Base-by-base conservation (phyloP, 2,797 vertebrate species). In the Tapirus indicus region DNA sequence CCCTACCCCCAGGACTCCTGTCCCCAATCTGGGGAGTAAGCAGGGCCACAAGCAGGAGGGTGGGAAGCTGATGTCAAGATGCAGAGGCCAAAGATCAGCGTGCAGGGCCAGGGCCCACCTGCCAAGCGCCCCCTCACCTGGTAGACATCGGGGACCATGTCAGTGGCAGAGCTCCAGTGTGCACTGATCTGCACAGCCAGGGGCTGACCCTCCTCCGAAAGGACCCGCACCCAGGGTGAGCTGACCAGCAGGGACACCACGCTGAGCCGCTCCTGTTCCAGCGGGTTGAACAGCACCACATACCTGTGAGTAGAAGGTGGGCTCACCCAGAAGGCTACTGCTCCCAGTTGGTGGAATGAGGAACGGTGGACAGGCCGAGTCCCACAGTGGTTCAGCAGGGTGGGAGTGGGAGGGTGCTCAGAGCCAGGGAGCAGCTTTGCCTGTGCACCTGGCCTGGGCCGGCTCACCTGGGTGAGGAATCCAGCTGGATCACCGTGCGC, bases 221-320 rank as follows among this genome's bases (percentile, higher is more conserved):
- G 99, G 72, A 99, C 99, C 0, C 98, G 98, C 87, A 99, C 99
- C 0, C 98, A 98, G 0, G 99, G 99, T 0, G 99, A 99, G 98
- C 99, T 99, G 97, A 99, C 99, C 97, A 99, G 98, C 94, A 99
- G 98, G 0, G 99, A 99, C 96, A 99, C 99, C 10, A 99, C 54
- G 0, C 99, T 99, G 97, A 99, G 98, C 16, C 99, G 99, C 93
- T 99, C 99, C 98, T 99, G 99, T 96, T 99, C 99, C 85, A 99
- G 95, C 0, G 99, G 99, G 98, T 99, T 99, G 98, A 99, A 99
- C n/a, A 99, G 98, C 94, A 99, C 99, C 98, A 99, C 96, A 69
- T 99, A 99, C 98, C 99, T 99, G 98, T 0, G 23, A 6, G 64
- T 0, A 52, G 49, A 44, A 32, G 75, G 66, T 1, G 8, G 72